A percentile compares a stretch with the other conserved stretches of the same genome.
Conservation (phyloP, 2,797 vertebrate species). For the Enteromius paludinosus region DNA sequence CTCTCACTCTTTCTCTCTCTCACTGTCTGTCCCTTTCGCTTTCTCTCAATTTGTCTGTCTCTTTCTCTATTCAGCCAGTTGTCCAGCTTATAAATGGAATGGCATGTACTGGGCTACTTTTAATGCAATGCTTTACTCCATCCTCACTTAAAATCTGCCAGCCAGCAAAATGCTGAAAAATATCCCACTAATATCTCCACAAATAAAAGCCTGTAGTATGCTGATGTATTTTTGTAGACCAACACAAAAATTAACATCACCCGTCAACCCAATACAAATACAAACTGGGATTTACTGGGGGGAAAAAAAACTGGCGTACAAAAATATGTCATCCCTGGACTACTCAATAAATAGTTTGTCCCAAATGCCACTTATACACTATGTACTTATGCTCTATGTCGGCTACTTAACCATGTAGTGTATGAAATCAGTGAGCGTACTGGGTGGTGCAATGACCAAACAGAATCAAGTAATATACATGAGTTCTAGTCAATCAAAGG, state of each 20-base stretch:
- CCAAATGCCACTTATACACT: background rate
- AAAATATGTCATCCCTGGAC: background rate
- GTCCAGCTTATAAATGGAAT: constrained; percentile 66
- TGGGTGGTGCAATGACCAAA: background rate
- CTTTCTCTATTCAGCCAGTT: constrained; percentile 27
- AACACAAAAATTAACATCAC: background rate
- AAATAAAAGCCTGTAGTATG: background rate
- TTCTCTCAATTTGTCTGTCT: constrained; percentile 37
- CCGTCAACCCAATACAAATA: background rate
- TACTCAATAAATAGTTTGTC: background rate
- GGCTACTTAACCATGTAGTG: background rate
- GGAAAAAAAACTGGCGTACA: background rate
- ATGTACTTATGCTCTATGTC: background rate
- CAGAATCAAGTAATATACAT: constrained; percentile 22
- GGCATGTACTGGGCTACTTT: constrained; percentile 63
- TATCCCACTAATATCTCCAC: constrained; percentile 59
- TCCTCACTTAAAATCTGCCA: constrained; percentile 60
- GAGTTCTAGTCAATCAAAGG: constrained; percentile 60
- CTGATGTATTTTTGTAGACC: background rate
- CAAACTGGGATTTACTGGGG: too few species aligned
- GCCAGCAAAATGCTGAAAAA: constrained; percentile 68
- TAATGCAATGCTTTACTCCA: constrained; percentile 65
- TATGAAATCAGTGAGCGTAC: background rate
- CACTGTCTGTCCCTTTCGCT: constrained; percentile 46
- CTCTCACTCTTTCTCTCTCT: constrained; percentile 37